Evolutionary conservation across 1,140 invertebrate species (phyloP), one percentile per base, ranked within the genome.

Genomic region (Achroia grisella): DNA sequence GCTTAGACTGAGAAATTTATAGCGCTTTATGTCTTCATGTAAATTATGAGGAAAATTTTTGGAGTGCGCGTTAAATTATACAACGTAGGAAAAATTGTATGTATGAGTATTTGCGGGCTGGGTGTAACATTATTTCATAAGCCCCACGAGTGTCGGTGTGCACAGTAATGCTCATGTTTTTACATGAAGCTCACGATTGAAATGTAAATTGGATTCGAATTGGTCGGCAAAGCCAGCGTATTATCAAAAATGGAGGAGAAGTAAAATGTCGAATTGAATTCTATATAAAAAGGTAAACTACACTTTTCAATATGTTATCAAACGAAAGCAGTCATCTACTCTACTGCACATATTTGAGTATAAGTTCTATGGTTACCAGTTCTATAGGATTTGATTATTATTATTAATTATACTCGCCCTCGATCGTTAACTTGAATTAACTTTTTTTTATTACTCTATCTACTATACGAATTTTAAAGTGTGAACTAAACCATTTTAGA

Each of bases 121-220:
- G n/a, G 17, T 48, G 62, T 56, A 56, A 58, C 60, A 67, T 67
- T 69, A 71, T 69, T 67, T 71, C 56, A 75, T 68, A 71, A 71
- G 56, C 55, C 44, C 43, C 27, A 44, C 51, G 42, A 40, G 48
- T 48, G 54, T 44, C 52, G 47, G 50, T 44, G 52, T 55, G 48
- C 51, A 46, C 55, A 32, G 35, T 39, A 55, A 43, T 40, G 44
- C 64, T 76, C 70, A 73, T 78, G 74, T 78, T 71, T 73, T 73
- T 71, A 68, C 71, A 75, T 73, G 70, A 75, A 66, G 50, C 67
- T 39, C 40, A 41, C 71, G 63, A 78, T 78, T 78, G 67, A 78
- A 70, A 78, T 75, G 71, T 73, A 78, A 73, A 78, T 75, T 73
- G 63, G 60, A 62, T 70, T 65, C 53, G 62, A 71, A 75, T 63